Base-by-base conservation (phyloP, 2,113 vertebrate genomes). In the Neomonachus schauinslandi region DNA sequence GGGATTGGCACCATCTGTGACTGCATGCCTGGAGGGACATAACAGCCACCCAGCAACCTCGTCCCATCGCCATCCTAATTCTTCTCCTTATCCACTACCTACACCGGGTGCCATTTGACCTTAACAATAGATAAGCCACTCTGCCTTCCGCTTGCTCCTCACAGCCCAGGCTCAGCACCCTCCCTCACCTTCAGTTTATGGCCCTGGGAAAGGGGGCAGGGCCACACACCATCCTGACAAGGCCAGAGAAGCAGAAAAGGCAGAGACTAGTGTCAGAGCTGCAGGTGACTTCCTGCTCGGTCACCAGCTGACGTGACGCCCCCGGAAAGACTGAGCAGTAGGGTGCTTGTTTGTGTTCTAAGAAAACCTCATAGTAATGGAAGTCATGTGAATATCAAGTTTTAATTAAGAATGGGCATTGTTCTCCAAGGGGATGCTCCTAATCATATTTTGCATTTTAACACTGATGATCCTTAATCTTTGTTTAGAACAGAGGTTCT, bases 391-490 rank as follows among this genome's bases (percentile, higher is more conserved):
- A 80, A 24, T 39, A 84, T 3, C 91, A 80, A 42, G 31, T 84
- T 89, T 59, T 88, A 33, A 72, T 59, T 71, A 96, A 74, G 61
- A 51, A 93, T 51, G 71, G 24, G 42, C 46, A 10, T 36, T 46
- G 2, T 90, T 80, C 63, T 61, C 61, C 81, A 65, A 67, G 51
- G 82, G 46, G 36, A 5, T 39, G 28, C 81, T 80, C 39, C 87
- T 89, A 36, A 69, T 91, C 91, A 55, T 49, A 80, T 65, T 93
- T 69, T 93, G 77, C 28, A 55, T 76, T 91, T 91, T 77, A 86
- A 57, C 42, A 28, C 0, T 9, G 2, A 76, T 24, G 21, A 77
- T 42, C 42, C 28, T 88, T 88, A 80, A 67, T 93, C 76, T 89
- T 80, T 71, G 24, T n/a, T n/a, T 57, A 65, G 55, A 80, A n/a